These are phyloP conservation scores for Rhinolophus sinicus DNA, from an alignment of 2,113 vertebrate species.

Conservation along the genomic window DNA sequence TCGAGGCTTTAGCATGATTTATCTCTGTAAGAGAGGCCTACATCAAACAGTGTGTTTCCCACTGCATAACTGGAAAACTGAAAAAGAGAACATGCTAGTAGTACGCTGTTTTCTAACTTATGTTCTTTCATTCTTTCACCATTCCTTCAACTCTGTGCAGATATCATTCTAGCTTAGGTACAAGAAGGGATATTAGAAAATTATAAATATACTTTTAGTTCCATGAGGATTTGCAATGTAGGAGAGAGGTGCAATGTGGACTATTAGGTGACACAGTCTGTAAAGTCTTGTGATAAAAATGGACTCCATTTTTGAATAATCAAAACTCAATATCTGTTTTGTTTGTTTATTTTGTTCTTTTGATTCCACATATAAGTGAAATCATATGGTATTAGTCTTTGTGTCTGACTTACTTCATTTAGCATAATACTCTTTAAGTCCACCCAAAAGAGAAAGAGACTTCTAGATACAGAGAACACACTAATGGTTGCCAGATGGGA, in stretches of 20 bases:
- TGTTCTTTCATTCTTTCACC: not conserved
- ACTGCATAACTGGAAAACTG: not conserved
- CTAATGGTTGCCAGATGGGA: too few species aligned
- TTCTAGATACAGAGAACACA: too few species aligned
- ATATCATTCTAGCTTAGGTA: not conserved
- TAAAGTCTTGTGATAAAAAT: not conserved
- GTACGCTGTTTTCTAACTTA: rapidly evolving
- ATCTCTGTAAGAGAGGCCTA: not conserved
- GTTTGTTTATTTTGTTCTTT: not conserved
- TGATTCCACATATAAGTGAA: not conserved
- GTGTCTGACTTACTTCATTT: not conserved
- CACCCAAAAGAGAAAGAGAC: not conserved
- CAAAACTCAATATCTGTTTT: not conserved
- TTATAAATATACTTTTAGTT: not conserved
- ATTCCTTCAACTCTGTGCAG: not conserved
- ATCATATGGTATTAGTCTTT: not conserved
- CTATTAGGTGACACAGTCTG: not conserved
- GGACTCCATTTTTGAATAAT: not conserved
- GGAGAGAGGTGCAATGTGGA: not conserved
- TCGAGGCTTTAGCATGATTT: not conserved
- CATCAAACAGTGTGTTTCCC: not conserved
- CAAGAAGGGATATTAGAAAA: not conserved
- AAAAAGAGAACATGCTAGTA: not conserved
- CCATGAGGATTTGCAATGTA: not conserved
- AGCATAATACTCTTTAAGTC: not conserved